Base-by-base conservation (phyloP, 2,113 vertebrate species). In the Semicossyphus pulcher region DNA sequence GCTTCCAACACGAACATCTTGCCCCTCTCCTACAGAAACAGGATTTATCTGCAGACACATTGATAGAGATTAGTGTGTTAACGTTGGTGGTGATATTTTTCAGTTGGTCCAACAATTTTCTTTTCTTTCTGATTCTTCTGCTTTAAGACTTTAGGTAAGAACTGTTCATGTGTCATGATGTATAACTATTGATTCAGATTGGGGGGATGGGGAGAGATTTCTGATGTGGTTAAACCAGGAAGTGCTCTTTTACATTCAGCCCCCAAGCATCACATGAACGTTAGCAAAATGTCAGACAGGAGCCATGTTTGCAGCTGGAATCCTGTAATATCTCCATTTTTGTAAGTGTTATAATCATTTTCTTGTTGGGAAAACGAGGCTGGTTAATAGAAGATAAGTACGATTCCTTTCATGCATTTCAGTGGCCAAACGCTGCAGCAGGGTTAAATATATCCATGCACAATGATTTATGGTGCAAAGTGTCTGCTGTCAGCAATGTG, bases 251-350 rank as follows among this genome's bases (percentile, higher is more conserved):
- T 56, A 28, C 44, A 23, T 66, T 66, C 32, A 52, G 37, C 45
- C 67, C 49, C 39, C 41, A 23, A 52, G 56, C 81, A 36, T 37
- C 41, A 45, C 23, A n/a, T 60, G 26, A 58, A 66, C 53, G 42
- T 52, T 53, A 45, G 31, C 26, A 63, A 81, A 78, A 85, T 85
- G 78, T 72, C 67, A 62, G 21, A 31, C 9, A 67, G 28, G 76
- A 75, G 54, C 20, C 26, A 1, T 31, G 42, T 25, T 29, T 42
- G 8, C 16, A 49, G 67, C 56, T 59, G 3, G 10, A 65, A 36
- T 10, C 63, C 15, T 20, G 3, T 9, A 15, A 62, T 18, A 34
- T 16, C 20, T 16, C 37, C 26, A 26, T 76, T 71, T 56, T 37
- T n/a, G n/a, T n/a, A n/a, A 49, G 48, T 48, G 31, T 9, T 42